Evolutionary conservation across 1,140 invertebrate species (phyloP), one percentile per base, ranked within the genome.

Genomic region (Mylabris phalerata): DNA sequence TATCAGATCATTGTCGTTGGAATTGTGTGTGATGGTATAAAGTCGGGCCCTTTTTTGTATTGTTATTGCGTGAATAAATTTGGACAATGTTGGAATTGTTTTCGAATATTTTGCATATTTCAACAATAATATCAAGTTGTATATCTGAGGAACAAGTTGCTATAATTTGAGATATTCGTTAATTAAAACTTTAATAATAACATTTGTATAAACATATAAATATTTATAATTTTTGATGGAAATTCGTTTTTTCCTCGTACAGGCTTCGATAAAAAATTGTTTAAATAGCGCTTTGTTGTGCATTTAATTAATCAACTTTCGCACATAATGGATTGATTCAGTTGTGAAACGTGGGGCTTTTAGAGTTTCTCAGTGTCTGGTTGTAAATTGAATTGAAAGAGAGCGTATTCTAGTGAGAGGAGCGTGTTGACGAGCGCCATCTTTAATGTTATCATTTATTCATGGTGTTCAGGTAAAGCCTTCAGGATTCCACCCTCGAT

Each of bases 361-460:
- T 54, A 54, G 51, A 54, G 51, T 54, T 19, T 54, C 51, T 54
- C 51, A 54, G 51, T 54, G 51, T 54, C 51, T 54, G 51, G 49
- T 52, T 50, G 44, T 46, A 59, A 59, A 59, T 59, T 59, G 57
- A 59, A 59, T 59, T 59, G 57, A 61, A 57, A 61, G 55, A 43
- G 50, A 57, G 47, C 55, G 45, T 32, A 19, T 19, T 19, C 19
- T 19, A 5, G 32, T 32, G 32, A 32, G 45, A 48, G 56, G 38
- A 55, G 51, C 48, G 47, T 19, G 19, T 55, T 62, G 60, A 62
- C 60, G 60, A 59, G 52, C 60, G 50, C 57, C 48, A 58, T 59
- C 50, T 59, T 62, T 62, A 62, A 62, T 62, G 56, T 50, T 50
- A 62, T 62, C 60, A 62, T 54, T 62, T 62, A 62, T 62, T 62